A percentile compares a stretch with the other conserved stretches of the same genome.
Evolutionary conservation across 2,888 invertebrate genomes (phyloP).

Genomic region (Orthosia gothica): DNA sequence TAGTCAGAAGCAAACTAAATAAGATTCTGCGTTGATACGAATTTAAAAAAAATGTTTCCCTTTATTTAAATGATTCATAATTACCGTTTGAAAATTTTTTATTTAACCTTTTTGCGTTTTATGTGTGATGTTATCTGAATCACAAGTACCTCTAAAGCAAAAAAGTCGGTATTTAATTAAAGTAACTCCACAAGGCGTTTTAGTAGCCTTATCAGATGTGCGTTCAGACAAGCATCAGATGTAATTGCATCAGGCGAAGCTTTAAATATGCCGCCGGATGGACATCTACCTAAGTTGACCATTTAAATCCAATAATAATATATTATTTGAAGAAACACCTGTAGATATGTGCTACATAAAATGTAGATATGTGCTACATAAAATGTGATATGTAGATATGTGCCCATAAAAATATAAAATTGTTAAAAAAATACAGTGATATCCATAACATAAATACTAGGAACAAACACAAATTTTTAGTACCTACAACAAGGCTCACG

Average conservation of each 20-base stretch:
- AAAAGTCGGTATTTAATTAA: constrained; percentile 87
- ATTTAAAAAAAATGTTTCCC: constrained; percentile 63
- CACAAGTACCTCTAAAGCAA: constrained; percentile 73
- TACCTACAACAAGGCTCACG: too few species aligned
- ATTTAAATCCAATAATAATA: constrained; percentile 41
- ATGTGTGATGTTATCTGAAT: constrained; percentile 77
- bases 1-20: not conserved
- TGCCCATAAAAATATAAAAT: too few species aligned
- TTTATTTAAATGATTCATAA: constrained; percentile 75
- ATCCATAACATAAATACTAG: too few species aligned
- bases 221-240: constrained; percentile 84
- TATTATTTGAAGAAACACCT: too few species aligned
- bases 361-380: too few species aligned
- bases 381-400: too few species aligned
- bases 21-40: not conserved
- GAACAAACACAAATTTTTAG: too few species aligned
- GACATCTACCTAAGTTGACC: constrained; percentile 66
- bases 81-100: constrained; percentile 78
- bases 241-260: constrained; percentile 85
- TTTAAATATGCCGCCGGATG: constrained; percentile 83
- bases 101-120: constrained; percentile 73
- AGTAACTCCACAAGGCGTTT: constrained; percentile 82
- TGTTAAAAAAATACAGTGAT: too few species aligned
- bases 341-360: too few species aligned
- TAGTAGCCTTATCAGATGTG: constrained; percentile 86